phyloP scores from a whole-genome alignment of 2,888 invertebrate species.

The Steinernema carpocapsae region DNA sequence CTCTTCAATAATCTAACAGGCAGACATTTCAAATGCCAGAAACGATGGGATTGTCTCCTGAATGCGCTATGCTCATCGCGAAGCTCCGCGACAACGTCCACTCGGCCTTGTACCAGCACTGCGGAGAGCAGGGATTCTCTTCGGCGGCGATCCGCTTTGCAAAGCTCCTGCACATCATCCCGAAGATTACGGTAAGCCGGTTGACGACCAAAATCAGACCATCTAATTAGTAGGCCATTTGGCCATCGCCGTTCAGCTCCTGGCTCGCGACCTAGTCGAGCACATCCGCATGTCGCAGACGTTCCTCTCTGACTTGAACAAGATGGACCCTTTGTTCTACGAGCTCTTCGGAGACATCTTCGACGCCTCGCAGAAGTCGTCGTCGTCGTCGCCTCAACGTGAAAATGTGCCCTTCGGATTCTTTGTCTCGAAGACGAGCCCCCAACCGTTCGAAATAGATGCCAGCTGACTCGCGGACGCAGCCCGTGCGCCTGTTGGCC shows the following conservation, averaged over 20 bases:
- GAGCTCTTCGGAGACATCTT: constrained; percentile 66
- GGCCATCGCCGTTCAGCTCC: constrained; percentile 45
- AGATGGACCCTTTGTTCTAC: constrained; percentile 52
- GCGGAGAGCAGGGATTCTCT: constrained; percentile 38
- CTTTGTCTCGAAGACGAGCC: constrained; percentile 23
- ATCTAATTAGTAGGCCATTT: constrained; percentile 32
- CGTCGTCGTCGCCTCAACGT: constrained; percentile 15
- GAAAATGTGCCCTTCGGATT: constrained; percentile 19
- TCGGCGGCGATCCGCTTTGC: constrained; percentile 57
- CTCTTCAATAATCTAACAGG: constrained; percentile 19
- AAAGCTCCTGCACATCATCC: constrained; percentile 58
- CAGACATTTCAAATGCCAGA: constrained; percentile 41
- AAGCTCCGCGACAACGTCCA: constrained; percentile 55
- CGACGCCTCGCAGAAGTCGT: constrained; percentile 28
- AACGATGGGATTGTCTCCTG: constrained; percentile 49
- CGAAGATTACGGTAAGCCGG: constrained; percentile 56
- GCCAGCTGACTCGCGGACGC: constrained; percentile 35
- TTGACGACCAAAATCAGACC: neutral
- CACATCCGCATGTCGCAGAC: constrained; percentile 58
- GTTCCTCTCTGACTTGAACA: constrained; percentile 40
- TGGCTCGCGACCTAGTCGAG: constrained; percentile 59
- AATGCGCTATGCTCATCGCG: constrained; percentile 49
- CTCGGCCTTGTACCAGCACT: constrained; percentile 55
- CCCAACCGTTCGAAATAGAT: constrained; percentile 26
- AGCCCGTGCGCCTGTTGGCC: constrained; percentile 18